phyloP scores from a whole-genome alignment of 2,113 vertebrate genomes.

The Callochromis pleurospilus region DNA sequence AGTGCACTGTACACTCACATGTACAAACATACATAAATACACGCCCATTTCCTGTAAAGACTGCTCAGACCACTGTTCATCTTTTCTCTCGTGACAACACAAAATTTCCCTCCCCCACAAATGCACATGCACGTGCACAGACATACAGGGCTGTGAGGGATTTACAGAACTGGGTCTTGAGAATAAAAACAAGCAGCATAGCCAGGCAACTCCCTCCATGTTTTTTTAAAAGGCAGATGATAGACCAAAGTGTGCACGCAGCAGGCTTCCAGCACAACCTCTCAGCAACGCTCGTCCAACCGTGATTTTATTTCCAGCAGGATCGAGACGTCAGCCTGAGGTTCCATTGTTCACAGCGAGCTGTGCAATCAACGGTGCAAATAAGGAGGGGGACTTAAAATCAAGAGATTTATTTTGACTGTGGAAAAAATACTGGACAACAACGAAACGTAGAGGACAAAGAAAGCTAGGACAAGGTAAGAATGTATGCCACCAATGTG shows the following conservation, averaged over 20 bases:
- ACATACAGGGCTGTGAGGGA: constrained; percentile 42
- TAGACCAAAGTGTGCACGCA: constrained; percentile 24
- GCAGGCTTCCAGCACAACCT: constrained; percentile 2
- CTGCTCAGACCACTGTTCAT: background rate
- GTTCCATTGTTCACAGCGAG: background rate
- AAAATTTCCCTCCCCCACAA: constrained; percentile 36
- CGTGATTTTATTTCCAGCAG: background rate
- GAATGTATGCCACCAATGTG: background rate
- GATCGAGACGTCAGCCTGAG: background rate
- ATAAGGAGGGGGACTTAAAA: background rate
- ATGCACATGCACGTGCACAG: background rate
- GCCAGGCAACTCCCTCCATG: constrained; percentile 40
- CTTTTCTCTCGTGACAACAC: constrained; percentile 11
- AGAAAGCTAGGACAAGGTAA: constrained; percentile 26
- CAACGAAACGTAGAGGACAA: background rate
- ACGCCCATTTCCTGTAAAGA: constrained; percentile 30
- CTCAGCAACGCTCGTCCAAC: background rate
- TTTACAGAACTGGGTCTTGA: constrained; percentile 38
- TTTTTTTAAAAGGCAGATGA: background rate
- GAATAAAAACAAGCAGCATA: constrained; percentile 43
- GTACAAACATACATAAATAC: background rate
- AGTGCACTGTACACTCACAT: background rate
- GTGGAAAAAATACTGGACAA: background rate
- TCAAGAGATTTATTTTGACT: background rate
- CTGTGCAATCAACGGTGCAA: background rate